Evolutionary conservation across 2,797 vertebrate genomes (phyloP).

Genomic region (Sebastes steindachneri): DNA sequence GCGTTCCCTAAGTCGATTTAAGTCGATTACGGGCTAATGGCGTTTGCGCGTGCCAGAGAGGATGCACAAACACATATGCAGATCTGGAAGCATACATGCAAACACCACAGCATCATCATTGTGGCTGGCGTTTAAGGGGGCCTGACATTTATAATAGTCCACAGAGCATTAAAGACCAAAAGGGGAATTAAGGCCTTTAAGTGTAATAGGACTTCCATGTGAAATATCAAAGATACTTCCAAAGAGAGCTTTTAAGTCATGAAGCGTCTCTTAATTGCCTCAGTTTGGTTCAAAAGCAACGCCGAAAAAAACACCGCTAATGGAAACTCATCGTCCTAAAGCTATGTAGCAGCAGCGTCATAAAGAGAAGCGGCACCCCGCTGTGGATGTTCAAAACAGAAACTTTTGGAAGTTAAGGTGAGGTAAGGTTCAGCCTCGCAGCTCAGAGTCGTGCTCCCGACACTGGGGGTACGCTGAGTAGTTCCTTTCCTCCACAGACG

Average conservation of each 20-base stretch:
- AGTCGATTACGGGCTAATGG: slow-evolving; percentile 76
- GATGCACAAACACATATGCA: slow-evolving; percentile 29
- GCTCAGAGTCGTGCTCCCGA: slow-evolving; percentile 19
- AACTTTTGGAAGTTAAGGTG: slow-evolving; percentile 29
- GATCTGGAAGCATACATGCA: slow-evolving; percentile 27
- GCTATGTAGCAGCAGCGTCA: slow-evolving; percentile 15
- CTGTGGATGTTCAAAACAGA: slow-evolving; percentile 33
- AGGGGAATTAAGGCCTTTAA: slow-evolving; percentile 39
- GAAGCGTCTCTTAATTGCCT: slow-evolving; percentile 46
- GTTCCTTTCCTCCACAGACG: slow-evolving; percentile 37
- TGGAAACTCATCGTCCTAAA: background rate
- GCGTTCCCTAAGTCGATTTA: slow-evolving; percentile 68
- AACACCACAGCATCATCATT: background rate
- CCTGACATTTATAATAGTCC: slow-evolving; percentile 39
- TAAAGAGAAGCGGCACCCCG: background rate
- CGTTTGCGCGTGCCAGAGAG: slow-evolving; percentile 36
- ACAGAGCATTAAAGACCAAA: slow-evolving; percentile 21
- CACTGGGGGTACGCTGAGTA: slow-evolving; percentile 3
- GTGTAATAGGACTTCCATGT: slow-evolving; percentile 25
- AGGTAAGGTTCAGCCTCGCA: slow-evolving; percentile 23
- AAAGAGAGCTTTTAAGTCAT: slow-evolving; percentile 21
- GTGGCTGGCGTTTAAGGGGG: slow-evolving; percentile 28
- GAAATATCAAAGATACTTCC: slow-evolving; percentile 12
- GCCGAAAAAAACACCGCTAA: slow-evolving; percentile 2
- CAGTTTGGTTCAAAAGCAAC: slow-evolving; percentile 18